A percentile compares a stretch with the other conserved stretches of the same genome.
Evolutionary conservation across 2,113 vertebrate species (phyloP).

Genomic region (Nyctibius bracteatus): DNA sequence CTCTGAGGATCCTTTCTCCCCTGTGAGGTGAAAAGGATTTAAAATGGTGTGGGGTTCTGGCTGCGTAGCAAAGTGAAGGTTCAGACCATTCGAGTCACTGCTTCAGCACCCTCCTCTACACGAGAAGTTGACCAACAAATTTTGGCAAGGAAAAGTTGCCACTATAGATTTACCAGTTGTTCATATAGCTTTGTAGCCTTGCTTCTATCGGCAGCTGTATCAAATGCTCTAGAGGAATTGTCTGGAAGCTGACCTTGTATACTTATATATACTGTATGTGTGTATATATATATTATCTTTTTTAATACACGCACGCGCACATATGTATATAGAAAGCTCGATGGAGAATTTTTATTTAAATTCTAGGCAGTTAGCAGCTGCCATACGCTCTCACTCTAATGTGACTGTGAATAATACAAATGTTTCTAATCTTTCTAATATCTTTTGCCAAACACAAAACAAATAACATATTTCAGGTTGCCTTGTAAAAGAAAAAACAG

Average conservation of each 20-base stretch:
- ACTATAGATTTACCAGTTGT: not conserved
- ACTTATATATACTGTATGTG: not conserved
- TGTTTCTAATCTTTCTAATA: not conserved
- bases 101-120: not conserved
- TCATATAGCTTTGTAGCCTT: not conserved
- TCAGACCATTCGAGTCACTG: not conserved
- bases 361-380: not conserved
- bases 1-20: not conserved
- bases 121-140: not conserved
- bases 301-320: not conserved
- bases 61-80: not conserved
- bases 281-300: not conserved
- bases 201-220: not conserved
- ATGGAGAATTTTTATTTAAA: not conserved
- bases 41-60: not conserved
- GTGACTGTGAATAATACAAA: not conserved
- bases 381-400: not conserved
- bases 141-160: not conserved
- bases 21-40: not conserved
- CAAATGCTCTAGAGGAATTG: not conserved
- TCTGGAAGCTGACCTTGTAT: not conserved
- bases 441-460: slow-evolving; percentile 28
- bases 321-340: not conserved
- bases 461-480: slow-evolving; percentile 12
- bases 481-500: not conserved